Conservation (phyloP, 1,140 invertebrate genomes). For the Vanessa atalanta region DNA sequence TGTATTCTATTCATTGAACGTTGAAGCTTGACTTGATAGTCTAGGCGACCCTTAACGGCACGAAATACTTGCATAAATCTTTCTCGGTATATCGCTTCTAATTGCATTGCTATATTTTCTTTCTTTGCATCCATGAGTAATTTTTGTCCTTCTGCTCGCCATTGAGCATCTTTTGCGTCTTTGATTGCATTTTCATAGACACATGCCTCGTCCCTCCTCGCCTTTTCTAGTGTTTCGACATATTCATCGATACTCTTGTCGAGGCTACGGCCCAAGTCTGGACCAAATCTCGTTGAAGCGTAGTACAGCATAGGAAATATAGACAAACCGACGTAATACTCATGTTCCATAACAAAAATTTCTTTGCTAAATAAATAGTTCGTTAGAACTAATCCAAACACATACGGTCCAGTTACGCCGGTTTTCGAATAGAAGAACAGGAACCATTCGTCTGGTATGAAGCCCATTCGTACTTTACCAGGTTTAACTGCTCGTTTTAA, state of each 20-base stretch:
- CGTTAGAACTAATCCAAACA: constrained; percentile 86
- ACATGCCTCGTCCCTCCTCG: constrained; percentile 46
- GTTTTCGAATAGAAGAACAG: constrained; percentile 95
- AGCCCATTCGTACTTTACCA: constrained; percentile 53
- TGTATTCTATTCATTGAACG: constrained; percentile 53
- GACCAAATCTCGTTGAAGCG: constrained; percentile 87
- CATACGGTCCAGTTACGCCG: constrained; percentile 93
- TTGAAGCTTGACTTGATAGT: constrained; percentile 62
- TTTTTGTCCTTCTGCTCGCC: constrained; percentile 87
- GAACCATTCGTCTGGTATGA: constrained; percentile 83
- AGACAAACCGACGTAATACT: constrained; percentile 90
- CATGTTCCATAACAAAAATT: constrained; percentile 94
- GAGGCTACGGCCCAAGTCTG: constrained; percentile 80
- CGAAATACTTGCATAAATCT: constrained; percentile 56
- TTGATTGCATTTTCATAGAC: constrained; percentile 81
- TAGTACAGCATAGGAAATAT: constrained; percentile 85
- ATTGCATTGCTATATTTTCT: constrained; percentile 93
- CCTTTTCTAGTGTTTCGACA: constrained; percentile 42
- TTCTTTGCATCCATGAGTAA: constrained; percentile 91
- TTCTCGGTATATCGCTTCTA: constrained; percentile 93
- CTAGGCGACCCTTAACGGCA: constrained; percentile 55
- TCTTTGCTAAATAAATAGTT: constrained; percentile 96
- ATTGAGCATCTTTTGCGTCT: constrained; percentile 86
- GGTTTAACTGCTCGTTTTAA: constrained; percentile 46
- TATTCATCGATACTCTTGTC: constrained; percentile 87